Base-by-base conservation (phyloP, 1,140 invertebrate species). In the Drosophila ohnishii region DNA sequence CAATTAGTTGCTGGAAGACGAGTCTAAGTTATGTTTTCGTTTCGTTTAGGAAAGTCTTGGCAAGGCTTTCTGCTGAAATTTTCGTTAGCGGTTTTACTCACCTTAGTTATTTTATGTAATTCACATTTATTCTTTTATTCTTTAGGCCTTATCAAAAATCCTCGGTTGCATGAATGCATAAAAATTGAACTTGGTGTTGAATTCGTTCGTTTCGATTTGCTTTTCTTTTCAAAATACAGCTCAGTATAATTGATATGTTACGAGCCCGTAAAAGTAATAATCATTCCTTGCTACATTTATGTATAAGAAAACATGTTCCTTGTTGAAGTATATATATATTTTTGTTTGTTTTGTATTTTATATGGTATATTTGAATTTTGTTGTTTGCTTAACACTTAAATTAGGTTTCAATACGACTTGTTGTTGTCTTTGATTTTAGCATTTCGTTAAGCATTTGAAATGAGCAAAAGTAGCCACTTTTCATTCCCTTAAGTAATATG, bases 1-100 rank as follows among this genome's bases (percentile, higher is more conserved):
- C 75, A 87, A 87, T 83, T 83, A 75, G 84, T 88, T 87, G 62
- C 84, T 88, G 84, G 84, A 88, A 88, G 84, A 88, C 84, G 77
- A 88, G 84, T 88, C 84, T 88, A 84, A 88, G 77, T 84, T 80
- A 60, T 61, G 45, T 81, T 69, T 84, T 61, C 42, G 44, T 47
- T 35, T 53, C 30, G 13, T 64, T 57, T 53, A 59, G 53, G 72
- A 71, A 65, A 76, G 67, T 69, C 61, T 69, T 51, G 66, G 66
- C 40, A 75, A 75, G 62, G 61, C 51, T 62, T 74, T 47, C 47
- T 13, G 25, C 53, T 50, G 51, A 71, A 62, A 60, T 75, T 71
- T 53, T 75, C n/a, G n/a, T 59, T 78, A 69, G 45, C 60, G 66
- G 42, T 42, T 78, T 80, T 88, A 87, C 84, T 88, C 84, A 87